Percentiles rank a stretch among this genome's conserved stretches.
Evolutionary conservation across 2,797 vertebrate species (phyloP).

Genomic region (Falco concolor): DNA sequence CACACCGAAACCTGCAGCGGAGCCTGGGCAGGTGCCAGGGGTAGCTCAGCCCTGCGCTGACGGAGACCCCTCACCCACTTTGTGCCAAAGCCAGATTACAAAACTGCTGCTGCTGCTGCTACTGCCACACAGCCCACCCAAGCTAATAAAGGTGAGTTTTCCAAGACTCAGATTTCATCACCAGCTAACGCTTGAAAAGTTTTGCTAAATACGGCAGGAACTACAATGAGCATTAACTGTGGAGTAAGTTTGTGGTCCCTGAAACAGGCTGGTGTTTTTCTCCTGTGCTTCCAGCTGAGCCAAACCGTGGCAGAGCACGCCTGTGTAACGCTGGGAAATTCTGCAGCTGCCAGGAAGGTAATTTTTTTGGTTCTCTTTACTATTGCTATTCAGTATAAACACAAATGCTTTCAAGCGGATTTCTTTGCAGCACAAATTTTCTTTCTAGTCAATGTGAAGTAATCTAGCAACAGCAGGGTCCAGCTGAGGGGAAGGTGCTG

Average conservation of each 20-base stretch:
- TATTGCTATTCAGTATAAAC: background rate
- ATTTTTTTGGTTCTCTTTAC: background rate
- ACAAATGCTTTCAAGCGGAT: background rate
- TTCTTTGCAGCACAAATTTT: background rate
- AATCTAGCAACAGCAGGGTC: background rate
- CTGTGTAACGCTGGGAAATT: background rate
- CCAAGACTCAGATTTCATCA: background rate
- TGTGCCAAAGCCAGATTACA: background rate
- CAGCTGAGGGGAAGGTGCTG: background rate
- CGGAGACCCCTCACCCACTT: fast-evolving
- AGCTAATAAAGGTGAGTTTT: background rate
- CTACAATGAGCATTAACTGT: background rate
- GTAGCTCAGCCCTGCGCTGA: fast-evolving
- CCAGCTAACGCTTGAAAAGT: background rate
- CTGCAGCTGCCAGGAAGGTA: background rate
- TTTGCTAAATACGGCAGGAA: background rate
- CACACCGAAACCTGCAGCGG: fast-evolving
- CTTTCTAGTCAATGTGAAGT: background rate
- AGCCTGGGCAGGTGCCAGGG: background rate
- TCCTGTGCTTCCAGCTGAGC: background rate
- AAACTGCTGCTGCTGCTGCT: fast-evolving
- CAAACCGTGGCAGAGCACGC: background rate
- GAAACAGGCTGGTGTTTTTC: background rate
- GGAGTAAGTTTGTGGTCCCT: background rate
- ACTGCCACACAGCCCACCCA: background rate